A percentile compares a stretch with the other conserved stretches of the same genome.
Evolutionary conservation across 2,888 invertebrate genomes (phyloP).

Genomic region (Limenitis camilla): DNA sequence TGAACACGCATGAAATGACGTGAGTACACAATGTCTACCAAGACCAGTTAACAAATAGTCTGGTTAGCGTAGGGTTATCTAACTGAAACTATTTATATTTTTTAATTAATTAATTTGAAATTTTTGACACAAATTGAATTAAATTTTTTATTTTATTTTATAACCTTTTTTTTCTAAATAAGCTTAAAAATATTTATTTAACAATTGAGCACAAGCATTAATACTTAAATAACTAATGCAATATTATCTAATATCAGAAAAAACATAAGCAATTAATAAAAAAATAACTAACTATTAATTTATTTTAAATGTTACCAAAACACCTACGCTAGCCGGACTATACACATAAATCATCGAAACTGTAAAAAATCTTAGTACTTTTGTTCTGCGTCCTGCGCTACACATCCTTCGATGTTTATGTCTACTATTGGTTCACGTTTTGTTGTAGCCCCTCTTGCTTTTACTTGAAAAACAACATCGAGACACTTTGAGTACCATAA

Average conservation of each 20-base stretch:
- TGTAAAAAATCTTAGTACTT: slow-evolving; percentile 38
- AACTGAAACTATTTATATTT: not conserved
- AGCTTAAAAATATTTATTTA: too few species aligned
- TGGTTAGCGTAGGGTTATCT: not conserved
- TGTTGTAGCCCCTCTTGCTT: slow-evolving; percentile 59
- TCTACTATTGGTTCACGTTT: slow-evolving; percentile 52
- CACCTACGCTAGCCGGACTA: not conserved
- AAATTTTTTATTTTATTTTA: too few species aligned
- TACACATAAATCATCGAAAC: slow-evolving; percentile 41
- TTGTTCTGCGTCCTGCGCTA: slow-evolving; percentile 28
- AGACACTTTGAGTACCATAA: slow-evolving; percentile 20
- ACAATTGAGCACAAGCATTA: too few species aligned
- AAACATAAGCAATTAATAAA: not conserved
- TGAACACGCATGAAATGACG: slow-evolving; percentile 60
- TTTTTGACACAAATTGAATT: too few species aligned
- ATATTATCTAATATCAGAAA: too few species aligned
- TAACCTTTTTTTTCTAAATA: too few species aligned
- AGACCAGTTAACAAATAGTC: slow-evolving; percentile 45
- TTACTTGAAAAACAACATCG: slow-evolving; percentile 63
- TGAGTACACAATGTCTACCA: slow-evolving; percentile 63
- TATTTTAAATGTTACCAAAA: not conserved
- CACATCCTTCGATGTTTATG: slow-evolving; percentile 27
- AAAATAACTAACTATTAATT: not conserved
- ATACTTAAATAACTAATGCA: too few species aligned
- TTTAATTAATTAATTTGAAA: too few species aligned